Conservation (phyloP, 1,140 invertebrate genomes). For the Brachionus calyciflorus region DNA sequence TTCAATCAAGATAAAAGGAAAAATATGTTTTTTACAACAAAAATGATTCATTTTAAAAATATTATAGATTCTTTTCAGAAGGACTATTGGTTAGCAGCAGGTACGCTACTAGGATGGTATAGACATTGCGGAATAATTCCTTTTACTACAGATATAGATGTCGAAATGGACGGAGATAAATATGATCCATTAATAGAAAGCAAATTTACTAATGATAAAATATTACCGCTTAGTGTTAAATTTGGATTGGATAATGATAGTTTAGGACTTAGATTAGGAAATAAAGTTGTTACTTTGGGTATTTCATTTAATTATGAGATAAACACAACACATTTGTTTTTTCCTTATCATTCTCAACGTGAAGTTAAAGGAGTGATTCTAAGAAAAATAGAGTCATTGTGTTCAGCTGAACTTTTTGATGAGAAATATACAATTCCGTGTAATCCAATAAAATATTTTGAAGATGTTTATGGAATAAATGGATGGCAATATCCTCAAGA, state of each 20-base stretch:
- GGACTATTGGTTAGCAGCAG: background rate
- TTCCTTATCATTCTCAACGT: background rate
- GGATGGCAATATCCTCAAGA: background rate
- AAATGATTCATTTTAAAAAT: background rate
- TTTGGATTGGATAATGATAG: conserved; percentile 7
- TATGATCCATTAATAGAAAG: background rate
- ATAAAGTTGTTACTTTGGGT: background rate
- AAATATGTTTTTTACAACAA: background rate
- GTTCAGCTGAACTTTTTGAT: background rate
- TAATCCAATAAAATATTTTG: background rate
- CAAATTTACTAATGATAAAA: background rate
- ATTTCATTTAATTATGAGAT: background rate
- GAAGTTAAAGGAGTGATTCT: background rate
- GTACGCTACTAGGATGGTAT: conserved; percentile 1
- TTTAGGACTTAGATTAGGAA: background rate
- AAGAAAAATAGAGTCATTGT: background rate
- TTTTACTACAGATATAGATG: background rate
- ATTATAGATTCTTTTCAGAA: background rate
- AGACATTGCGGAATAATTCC: conserved; percentile 7
- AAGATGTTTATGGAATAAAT: background rate
- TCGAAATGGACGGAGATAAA: background rate
- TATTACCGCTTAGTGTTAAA: background rate
- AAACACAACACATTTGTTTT: background rate
- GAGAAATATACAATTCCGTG: conserved; percentile 1
- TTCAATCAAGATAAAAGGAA: background rate